These are phyloP conservation scores for Enteromius radiatus DNA, from an alignment of 2,797 vertebrate genomes.

Conservation along the genomic window DNA sequence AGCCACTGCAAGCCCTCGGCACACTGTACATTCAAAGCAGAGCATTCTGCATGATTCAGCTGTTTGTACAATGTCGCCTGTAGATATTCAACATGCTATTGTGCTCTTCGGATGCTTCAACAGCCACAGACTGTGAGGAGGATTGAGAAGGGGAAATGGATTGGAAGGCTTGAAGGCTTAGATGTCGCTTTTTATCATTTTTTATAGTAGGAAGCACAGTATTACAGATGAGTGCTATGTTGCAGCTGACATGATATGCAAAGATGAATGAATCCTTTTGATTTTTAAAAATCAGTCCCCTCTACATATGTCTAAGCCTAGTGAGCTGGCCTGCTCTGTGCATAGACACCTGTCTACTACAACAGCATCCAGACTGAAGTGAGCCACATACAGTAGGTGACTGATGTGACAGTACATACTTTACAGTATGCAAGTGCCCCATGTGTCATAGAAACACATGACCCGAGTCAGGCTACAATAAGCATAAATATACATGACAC, in stretches of 20 bases:
- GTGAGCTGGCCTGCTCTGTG: neutral
- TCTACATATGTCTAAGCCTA: neutral
- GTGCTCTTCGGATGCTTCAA: constrained; percentile 48
- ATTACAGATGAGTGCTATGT: neutral
- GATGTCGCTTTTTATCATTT: constrained; percentile 41
- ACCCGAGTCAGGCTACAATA: neutral
- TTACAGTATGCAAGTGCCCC: neutral
- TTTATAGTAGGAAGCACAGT: neutral
- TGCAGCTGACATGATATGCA: neutral
- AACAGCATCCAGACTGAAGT: neutral
- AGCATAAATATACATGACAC: neutral
- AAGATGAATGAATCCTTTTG: constrained; percentile 9
- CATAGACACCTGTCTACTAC: neutral
- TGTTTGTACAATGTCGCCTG: constrained; percentile 55
- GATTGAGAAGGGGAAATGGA: constrained; percentile 40
- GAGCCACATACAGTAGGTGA: neutral
- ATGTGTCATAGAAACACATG: constrained; percentile 12
- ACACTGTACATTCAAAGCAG: constrained; percentile 41
- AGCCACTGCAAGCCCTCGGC: constrained; percentile 34
- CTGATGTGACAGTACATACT: neutral
- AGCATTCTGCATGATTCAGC: constrained; percentile 60
- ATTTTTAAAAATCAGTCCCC: neutral
- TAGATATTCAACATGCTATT: constrained; percentile 53
- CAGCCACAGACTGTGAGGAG: constrained; percentile 37
- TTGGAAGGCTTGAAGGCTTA: constrained; percentile 39